A percentile compares a stretch with the other conserved stretches of the same genome.
phyloP scores from a whole-genome alignment of 2,113 vertebrate species.

The Turdus rufiventris region DNA sequence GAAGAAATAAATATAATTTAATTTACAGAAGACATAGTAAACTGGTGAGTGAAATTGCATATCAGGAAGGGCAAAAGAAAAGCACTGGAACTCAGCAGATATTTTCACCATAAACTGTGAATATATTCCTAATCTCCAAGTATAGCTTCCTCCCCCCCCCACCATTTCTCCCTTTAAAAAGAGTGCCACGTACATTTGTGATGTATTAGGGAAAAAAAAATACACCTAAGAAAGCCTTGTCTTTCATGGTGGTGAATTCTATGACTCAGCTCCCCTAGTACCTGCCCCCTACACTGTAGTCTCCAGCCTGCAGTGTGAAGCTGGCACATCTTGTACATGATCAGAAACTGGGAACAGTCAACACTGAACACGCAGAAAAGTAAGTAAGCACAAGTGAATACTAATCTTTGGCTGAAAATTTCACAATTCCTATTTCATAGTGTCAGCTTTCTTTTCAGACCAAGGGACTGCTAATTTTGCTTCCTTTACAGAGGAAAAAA shows the following conservation, averaged over 20 bases:
- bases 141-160: fast-evolving
- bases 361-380: neutral
- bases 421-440: neutral
- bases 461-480: neutral
- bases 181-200: neutral
- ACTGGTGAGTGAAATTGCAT: neutral
- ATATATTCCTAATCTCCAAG: neutral
- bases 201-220: neutral
- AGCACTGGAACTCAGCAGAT: neutral
- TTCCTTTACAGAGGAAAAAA: neutral
- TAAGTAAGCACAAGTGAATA: neutral
- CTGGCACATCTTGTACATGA: neutral
- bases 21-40: neutral
- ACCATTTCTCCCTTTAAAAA: neutral
- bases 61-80: neutral
- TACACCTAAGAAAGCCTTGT: neutral
- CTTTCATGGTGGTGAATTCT: neutral
- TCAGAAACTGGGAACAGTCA: neutral
- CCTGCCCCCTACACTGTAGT: neutral
- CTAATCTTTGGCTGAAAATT: neutral
- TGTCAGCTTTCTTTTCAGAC: neutral
- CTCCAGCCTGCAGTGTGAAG: neutral
- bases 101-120: neutral
- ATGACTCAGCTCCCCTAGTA: neutral
- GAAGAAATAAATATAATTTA: neutral